Conservation (phyloP, 2,113 vertebrate species). For the Taurulus bubalis region DNA sequence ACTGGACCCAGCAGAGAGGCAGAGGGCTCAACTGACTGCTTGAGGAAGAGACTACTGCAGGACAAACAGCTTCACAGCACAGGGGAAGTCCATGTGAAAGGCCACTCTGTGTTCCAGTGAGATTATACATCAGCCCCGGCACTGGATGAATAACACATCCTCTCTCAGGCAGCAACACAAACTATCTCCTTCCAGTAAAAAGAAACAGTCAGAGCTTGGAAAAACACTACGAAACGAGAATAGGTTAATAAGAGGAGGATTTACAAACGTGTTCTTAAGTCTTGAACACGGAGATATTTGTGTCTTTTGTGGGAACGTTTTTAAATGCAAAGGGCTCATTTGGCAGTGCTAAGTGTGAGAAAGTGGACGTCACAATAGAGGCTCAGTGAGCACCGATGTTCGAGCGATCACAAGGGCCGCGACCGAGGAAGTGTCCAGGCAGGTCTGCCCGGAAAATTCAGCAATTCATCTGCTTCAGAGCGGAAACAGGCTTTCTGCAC, state of each 20-base stretch:
- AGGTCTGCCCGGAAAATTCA: slow-evolving; percentile 69
- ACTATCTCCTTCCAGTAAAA: slow-evolving; percentile 41
- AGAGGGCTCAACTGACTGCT: slow-evolving; percentile 49
- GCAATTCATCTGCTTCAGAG: slow-evolving; percentile 73
- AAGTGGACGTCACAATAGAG: slow-evolving; percentile 46
- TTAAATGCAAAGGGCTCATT: slow-evolving; percentile 12
- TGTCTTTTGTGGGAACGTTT: not conserved
- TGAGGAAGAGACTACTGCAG: slow-evolving; percentile 35
- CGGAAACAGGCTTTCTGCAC: slow-evolving; percentile 76
- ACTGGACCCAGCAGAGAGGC: slow-evolving; percentile 35
- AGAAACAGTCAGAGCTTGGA: slow-evolving; percentile 15
- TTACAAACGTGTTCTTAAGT: not conserved
- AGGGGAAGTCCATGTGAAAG: slow-evolving; percentile 72
- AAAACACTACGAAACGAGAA: slow-evolving; percentile 23
- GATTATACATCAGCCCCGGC: slow-evolving; percentile 54
- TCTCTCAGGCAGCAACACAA: slow-evolving; percentile 41
- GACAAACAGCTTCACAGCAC: slow-evolving; percentile 48
- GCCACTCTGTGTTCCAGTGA: slow-evolving; percentile 63
- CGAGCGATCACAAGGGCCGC: slow-evolving; percentile 39
- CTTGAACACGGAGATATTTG: not conserved
- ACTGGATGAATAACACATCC: slow-evolving; percentile 68
- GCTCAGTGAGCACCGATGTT: slow-evolving; percentile 34
- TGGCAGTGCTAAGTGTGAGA: slow-evolving; percentile 38
- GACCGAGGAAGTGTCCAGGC: slow-evolving; percentile 72
- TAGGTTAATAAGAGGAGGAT: not conserved